Evolutionary conservation across 2,797 vertebrate genomes (phyloP).

Genomic region (Malurus leucopterus): DNA sequence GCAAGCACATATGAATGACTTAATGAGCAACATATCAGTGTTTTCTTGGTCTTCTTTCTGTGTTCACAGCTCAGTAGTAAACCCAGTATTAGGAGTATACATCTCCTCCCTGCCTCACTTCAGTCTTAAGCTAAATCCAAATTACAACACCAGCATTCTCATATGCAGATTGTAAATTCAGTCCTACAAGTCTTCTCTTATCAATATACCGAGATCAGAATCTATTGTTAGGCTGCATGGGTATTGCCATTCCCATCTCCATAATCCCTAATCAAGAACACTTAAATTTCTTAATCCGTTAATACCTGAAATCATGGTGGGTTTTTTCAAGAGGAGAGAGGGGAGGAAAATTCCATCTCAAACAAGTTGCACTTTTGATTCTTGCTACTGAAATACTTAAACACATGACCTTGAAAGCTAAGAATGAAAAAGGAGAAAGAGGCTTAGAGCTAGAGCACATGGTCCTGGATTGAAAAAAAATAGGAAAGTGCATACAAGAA

Average conservation of each 20-base stretch:
- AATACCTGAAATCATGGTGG: constrained; percentile 21
- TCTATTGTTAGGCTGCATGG: background rate
- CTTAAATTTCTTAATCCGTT: constrained; percentile 43
- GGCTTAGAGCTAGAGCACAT: background rate
- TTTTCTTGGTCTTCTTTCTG: background rate
- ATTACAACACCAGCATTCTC: background rate
- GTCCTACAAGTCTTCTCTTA: constrained; percentile 61
- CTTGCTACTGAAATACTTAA: background rate
- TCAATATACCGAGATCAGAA: constrained; percentile 28
- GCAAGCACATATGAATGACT: background rate
- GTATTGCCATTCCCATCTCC: constrained; percentile 23
- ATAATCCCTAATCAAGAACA: constrained; percentile 41
- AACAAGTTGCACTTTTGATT: background rate
- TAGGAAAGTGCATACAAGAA: background rate
- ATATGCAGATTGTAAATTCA: constrained; percentile 56
- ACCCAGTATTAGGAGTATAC: constrained; percentile 32
- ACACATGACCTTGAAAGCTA: background rate
- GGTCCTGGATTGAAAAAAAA: background rate
- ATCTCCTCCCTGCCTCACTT: constrained; percentile 43
- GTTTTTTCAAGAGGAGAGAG: background rate
- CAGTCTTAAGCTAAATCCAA: constrained; percentile 53
- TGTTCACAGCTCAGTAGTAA: background rate
- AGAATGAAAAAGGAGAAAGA: background rate
- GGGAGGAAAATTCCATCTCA: background rate
- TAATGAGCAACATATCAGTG: background rate